A percentile compares a stretch with the other conserved stretches of the same genome.
These are phyloP conservation scores for Argynnis bischoffii DNA, from an alignment of 2,888 invertebrate genomes.

Conservation along the genomic window DNA sequence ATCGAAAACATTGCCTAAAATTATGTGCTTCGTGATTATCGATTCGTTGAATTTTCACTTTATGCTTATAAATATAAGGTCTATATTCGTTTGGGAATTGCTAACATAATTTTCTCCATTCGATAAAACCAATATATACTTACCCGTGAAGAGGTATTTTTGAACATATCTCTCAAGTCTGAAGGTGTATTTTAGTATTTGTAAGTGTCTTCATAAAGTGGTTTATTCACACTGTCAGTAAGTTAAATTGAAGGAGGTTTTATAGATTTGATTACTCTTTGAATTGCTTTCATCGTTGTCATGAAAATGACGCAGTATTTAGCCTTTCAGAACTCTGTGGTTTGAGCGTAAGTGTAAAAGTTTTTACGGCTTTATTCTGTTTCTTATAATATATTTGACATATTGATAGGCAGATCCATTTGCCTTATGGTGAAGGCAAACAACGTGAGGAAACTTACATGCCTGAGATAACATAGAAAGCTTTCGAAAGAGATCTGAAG, in stretches of 20 bases:
- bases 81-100: constrained; percentile 25
- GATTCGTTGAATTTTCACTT: constrained; percentile 10
- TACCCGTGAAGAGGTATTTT: constrained; percentile 7
- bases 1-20: constrained; percentile 41
- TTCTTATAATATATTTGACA: too few relatives aligned
- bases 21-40: constrained; percentile 21
- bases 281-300: constrained; percentile 37
- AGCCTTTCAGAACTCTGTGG: constrained; percentile 13
- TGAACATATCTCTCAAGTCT: not conserved
- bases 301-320: constrained; percentile 30
- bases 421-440: too few relatives aligned
- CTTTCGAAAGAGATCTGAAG: too few relatives aligned
- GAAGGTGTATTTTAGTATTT: constrained; percentile 16
- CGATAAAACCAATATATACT: constrained; percentile 28
- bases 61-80: constrained; percentile 19
- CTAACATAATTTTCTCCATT: constrained; percentile 36
- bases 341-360: not conserved
- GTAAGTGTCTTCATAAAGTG: not conserved
- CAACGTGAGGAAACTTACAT: too few relatives aligned
- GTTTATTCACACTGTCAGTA: constrained; percentile 32
- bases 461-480: too few relatives aligned
- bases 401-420: too few relatives aligned
- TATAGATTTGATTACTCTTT: constrained; percentile 40
- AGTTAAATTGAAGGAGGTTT: constrained; percentile 40
- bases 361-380: too few relatives aligned